A percentile compares a stretch with the other conserved stretches of the same genome.
phyloP scores from a whole-genome alignment of 2,888 invertebrate species.

The Trypoxylon attenuatum region DNA sequence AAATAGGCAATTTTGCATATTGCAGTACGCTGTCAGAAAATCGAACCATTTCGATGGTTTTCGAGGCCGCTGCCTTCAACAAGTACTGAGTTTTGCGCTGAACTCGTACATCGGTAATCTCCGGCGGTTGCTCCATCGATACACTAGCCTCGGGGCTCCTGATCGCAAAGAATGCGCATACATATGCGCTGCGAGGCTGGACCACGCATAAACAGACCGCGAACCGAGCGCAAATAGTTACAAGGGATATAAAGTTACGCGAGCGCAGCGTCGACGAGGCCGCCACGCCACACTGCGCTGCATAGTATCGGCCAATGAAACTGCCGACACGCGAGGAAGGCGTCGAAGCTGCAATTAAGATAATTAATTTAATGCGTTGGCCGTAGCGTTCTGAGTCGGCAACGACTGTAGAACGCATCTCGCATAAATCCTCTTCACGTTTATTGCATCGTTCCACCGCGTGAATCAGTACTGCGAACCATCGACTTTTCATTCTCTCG shows the following conservation, averaged over 20 bases:
- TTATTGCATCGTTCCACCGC: slow-evolving; percentile 34
- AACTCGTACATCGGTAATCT: not conserved
- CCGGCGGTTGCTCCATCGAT: too few species aligned
- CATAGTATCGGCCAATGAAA: not conserved
- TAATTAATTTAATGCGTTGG: slow-evolving; percentile 67
- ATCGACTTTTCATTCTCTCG: slow-evolving; percentile 6
- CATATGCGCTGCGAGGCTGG: too few species aligned
- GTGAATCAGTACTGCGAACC: slow-evolving; percentile 31
- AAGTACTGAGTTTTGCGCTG: slow-evolving; percentile 13
- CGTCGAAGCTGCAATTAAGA: slow-evolving; percentile 67
- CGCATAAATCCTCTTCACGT: slow-evolving; percentile 44
- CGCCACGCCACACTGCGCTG: not conserved
- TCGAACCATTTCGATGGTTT: too few species aligned
- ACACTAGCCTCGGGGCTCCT: too few species aligned
- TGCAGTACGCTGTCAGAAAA: too few species aligned
- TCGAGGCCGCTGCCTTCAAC: not conserved
- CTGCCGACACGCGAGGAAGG: slow-evolving; percentile 46
- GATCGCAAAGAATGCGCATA: too few species aligned
- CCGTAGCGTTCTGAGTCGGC: slow-evolving; percentile 44
- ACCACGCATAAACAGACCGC: slow-evolving; percentile 1
- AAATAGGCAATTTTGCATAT: too few species aligned
- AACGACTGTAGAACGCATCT: slow-evolving; percentile 38
- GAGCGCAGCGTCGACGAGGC: slow-evolving; percentile 4
- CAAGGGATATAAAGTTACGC: slow-evolving; percentile 29
- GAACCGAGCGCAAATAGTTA: slow-evolving; percentile 24